phyloP scores from a whole-genome alignment of 1,140 invertebrate genomes.

The Drosophila parvula region DNA sequence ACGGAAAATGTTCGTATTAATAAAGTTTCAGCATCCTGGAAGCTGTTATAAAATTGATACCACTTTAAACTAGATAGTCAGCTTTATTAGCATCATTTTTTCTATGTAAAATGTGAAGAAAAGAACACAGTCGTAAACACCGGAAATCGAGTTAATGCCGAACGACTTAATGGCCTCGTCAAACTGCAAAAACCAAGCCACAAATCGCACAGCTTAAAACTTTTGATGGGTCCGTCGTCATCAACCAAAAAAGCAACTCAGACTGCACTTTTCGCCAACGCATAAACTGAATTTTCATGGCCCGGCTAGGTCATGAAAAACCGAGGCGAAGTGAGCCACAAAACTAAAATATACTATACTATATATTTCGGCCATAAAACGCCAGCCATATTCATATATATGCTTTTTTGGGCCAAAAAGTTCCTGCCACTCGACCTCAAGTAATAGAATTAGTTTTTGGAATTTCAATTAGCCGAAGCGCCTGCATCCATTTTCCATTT shows the following conservation, averaged over 20 bases:
- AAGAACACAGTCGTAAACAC: neutral
- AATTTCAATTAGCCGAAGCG: slow-evolving; percentile 48
- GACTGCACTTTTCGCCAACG: neutral
- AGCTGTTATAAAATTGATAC: no score
- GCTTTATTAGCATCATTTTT: no score
- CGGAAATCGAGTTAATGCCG: slow-evolving; percentile 9
- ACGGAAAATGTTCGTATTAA: no score
- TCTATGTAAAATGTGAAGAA: neutral
- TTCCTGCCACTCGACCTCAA: slow-evolving; percentile 2
- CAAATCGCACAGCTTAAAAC: slow-evolving; percentile 14
- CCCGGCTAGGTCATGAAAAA: neutral
- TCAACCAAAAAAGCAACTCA: neutral
- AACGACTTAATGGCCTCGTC: slow-evolving; percentile 2
- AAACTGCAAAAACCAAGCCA: neutral
- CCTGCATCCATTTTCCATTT: slow-evolving; percentile 17
- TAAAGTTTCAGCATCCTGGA: no score
- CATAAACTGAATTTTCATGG: slow-evolving; percentile 2
- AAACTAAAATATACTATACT: neutral
- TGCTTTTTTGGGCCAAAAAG: slow-evolving; percentile 9
- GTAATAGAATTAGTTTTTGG: slow-evolving; percentile 18
- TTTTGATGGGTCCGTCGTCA: slow-evolving; percentile 18
- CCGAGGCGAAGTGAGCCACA: neutral
- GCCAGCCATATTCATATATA: slow-evolving; percentile 6
- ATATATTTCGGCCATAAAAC: neutral
- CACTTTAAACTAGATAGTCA: no score